A percentile compares a stretch with the other conserved stretches of the same genome.
Conservation (phyloP, 2,888 invertebrate species). For the Cantharis nigra region DNA sequence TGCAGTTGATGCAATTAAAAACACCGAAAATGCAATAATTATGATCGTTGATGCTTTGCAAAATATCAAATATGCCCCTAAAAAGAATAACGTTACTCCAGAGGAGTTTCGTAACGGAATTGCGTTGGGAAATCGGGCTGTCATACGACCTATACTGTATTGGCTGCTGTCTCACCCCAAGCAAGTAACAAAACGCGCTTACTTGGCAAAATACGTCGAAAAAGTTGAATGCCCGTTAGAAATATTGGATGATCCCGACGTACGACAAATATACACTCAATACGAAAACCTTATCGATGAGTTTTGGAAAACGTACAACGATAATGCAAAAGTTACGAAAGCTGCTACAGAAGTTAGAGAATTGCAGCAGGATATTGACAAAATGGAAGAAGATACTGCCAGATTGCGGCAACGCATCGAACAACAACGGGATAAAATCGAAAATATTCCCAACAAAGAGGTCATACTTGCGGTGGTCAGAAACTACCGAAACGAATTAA, state of each 20-base stretch:
- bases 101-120: slow-evolving; percentile 36
- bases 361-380: slow-evolving; percentile 80
- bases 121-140: slow-evolving; percentile 67
- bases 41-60: slow-evolving; percentile 35
- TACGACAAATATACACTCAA: slow-evolving; percentile 70
- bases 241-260: slow-evolving; percentile 71
- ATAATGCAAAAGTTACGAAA: slow-evolving; percentile 40
- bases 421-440: slow-evolving; percentile 61
- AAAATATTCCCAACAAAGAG: slow-evolving; percentile 69
- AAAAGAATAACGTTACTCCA: slow-evolving; percentile 18
- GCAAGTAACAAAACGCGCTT: slow-evolving; percentile 79
- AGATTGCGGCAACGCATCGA: slow-evolving; percentile 37
- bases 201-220: slow-evolving; percentile 67
- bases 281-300: slow-evolving; percentile 78
- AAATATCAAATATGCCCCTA: slow-evolving; percentile 37
- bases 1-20: slow-evolving; percentile 50
- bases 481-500: slow-evolving; percentile 53
- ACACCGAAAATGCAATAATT: slow-evolving; percentile 33
- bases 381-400: slow-evolving; percentile 78
- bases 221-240: slow-evolving; percentile 37
- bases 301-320: slow-evolving; percentile 57
- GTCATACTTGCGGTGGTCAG: slow-evolving; percentile 62
- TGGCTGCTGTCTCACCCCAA: slow-evolving; percentile 79
- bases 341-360: slow-evolving; percentile 73
- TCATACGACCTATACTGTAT: slow-evolving; percentile 76